Percentiles rank a stretch among this genome's conserved stretches.
phyloP scores from a whole-genome alignment of 1,140 invertebrate genomes.

The Aradophagus sp. region DNA sequence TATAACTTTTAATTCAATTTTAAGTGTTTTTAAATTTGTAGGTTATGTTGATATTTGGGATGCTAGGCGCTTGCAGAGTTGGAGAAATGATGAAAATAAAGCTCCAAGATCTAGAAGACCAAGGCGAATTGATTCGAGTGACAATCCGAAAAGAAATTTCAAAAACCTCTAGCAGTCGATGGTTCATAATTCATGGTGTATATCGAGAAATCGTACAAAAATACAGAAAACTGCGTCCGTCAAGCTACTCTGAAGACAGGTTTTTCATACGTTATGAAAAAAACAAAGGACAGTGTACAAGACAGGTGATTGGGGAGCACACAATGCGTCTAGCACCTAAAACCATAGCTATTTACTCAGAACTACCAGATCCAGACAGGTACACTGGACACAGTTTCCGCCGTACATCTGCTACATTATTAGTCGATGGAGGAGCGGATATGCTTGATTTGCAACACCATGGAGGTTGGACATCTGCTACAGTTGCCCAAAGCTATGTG shows the following conservation, averaged over 20 bases:
- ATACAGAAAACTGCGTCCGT: constrained; percentile 20
- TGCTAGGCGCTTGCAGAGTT: constrained; percentile 13
- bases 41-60: constrained; percentile 9
- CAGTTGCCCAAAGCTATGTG: constrained; percentile 16
- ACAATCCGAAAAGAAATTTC: constrained; percentile 23
- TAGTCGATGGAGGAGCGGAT: constrained; percentile 7
- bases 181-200: constrained; percentile 6
- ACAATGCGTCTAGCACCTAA: constrained; percentile 6
- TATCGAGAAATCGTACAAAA: constrained; percentile 13
- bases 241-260: not conserved
- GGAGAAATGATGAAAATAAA: constrained; percentile 2
- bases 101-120: constrained; percentile 13
- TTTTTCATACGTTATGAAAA: constrained; percentile 7
- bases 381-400: constrained; percentile 16
- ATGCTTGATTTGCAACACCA: constrained; percentile 9
- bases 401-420: constrained; percentile 4
- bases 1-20: no score
- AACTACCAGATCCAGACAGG: not conserved
- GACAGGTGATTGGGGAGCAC: constrained; percentile 12
- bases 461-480: constrained; percentile 14
- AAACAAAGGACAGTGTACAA: constrained; percentile 1
- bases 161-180: constrained; percentile 20
- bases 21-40: constrained; percentile 10
- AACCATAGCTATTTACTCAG: constrained; percentile 1
- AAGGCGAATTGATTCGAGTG: constrained; percentile 5